Conservation (phyloP, 2,113 vertebrate genomes). For the Gambusia holbrooki region DNA sequence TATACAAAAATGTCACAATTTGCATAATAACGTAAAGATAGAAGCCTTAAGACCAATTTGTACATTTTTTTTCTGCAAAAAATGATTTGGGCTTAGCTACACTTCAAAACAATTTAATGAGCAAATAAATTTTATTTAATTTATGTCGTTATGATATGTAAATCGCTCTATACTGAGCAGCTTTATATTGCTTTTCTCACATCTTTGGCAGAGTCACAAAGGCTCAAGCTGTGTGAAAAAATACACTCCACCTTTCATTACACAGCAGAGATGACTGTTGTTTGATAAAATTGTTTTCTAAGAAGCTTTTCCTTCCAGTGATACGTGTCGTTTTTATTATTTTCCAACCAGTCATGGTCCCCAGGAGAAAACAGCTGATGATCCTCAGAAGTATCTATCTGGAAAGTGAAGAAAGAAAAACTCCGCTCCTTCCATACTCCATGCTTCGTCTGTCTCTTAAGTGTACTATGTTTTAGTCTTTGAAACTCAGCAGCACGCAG, state of each 20-base stretch:
- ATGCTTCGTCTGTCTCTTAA: constrained; percentile 35
- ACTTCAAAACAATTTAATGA: too few species aligned
- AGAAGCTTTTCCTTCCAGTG: constrained; percentile 43
- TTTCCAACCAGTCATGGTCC: constrained; percentile 60
- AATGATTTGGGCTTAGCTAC: too few species aligned
- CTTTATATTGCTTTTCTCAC: not conserved
- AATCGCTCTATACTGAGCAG: not conserved
- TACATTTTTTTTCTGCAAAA: too few species aligned
- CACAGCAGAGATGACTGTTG: constrained; percentile 43
- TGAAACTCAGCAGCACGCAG: constrained; percentile 35
- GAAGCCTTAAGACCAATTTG: too few species aligned
- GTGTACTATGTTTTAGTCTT: constrained; percentile 24
- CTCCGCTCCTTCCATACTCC: constrained; percentile 32
- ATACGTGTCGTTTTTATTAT: constrained; percentile 65
- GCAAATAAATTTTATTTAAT: not conserved
- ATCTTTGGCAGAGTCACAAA: not conserved
- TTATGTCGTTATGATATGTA: not conserved
- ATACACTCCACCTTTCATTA: constrained; percentile 23
- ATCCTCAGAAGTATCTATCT: constrained; percentile 60
- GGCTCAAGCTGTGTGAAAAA: constrained; percentile 15
- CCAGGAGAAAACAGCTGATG: constrained; percentile 64
- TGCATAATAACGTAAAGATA: too few species aligned
- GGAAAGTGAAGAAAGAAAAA: constrained; percentile 59
- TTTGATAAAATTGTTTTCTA: constrained; percentile 40
- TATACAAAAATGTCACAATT: too few species aligned